Evolutionary conservation across 2,797 vertebrate genomes (phyloP), one percentile per base, ranked within the genome.

Genomic region (Sebastes cheni): DNA sequence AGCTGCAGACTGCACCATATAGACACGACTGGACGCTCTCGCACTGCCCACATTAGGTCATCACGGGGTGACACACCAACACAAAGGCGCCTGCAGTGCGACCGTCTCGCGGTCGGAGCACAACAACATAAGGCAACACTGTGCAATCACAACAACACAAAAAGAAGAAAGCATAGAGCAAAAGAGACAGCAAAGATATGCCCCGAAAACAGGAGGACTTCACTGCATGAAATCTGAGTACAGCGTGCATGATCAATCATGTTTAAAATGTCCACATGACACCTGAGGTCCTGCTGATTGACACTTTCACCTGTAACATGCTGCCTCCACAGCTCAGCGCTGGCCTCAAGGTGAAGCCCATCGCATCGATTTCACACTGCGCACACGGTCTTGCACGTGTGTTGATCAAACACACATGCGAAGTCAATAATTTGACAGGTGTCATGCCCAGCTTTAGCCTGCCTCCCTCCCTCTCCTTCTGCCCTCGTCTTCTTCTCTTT

Each of bases 391-490:
- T 1, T 2, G 20, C 13, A 34, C 4, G 34, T 2, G 6, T 4
- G 6, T 52, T 25, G 34, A 77, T 83, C 85, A 81, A 80, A 75
- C 80, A 62, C 62, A 46, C 25, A 16, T 5, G 16, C 27, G 64
- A 52, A 78, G 74, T 82, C 78, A 77, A 84, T 80, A 68, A 77
- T 82, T 75, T 88, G 84, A 83, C 88, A 85, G 85, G 81, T 91
- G 82, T 86, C 86, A 77, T 83, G 59, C 16, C 39, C 39, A 18
- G 77, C 75, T 80, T 84, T 46, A 67, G 79, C 64, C 55, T 59
- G 11, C 64, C 29, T 66, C 25, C 25, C 36, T 52, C 55, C 8
- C 23, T n/a, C 32, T 54, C 46, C 34, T 69, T 12, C 72, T 62
- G 8, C 72, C 62, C 61, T 70, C 25, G 5, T 55, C 70, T 36